Percentiles rank a stretch among this genome's conserved stretches.
Evolutionary conservation across 2,888 invertebrate genomes (phyloP).

Genomic region (Phortica okadai): DNA sequence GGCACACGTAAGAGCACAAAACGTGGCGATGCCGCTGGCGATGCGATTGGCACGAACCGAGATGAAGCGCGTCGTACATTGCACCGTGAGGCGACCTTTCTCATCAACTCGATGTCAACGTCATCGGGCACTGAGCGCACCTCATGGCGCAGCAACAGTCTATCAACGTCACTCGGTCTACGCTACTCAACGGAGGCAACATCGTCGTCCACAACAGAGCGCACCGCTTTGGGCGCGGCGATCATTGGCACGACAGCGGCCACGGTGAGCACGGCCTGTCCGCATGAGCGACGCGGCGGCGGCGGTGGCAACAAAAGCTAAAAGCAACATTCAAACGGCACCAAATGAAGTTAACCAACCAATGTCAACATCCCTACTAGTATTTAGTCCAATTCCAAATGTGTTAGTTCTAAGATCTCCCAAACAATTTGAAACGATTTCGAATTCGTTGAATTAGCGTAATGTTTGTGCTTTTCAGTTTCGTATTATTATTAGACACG

Average conservation of each 20-base stretch:
- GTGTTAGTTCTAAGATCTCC: slow-evolving; percentile 1
- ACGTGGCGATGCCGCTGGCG: slow-evolving; percentile 33
- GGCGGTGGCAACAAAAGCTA: slow-evolving; percentile 43
- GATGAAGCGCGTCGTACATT: slow-evolving; percentile 55
- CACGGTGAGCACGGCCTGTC: slow-evolving; percentile 64
- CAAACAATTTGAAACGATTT: not conserved
- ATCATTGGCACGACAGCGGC: slow-evolving; percentile 68
- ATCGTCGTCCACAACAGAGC: slow-evolving; percentile 43
- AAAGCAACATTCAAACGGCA: slow-evolving; percentile 35
- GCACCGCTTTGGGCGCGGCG: slow-evolving; percentile 62
- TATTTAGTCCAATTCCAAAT: slow-evolving; percentile 58
- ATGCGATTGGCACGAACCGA: not conserved
- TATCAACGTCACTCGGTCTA: slow-evolving; percentile 60
- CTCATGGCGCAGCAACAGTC: slow-evolving; percentile 67
- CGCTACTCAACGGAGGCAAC: slow-evolving; percentile 42
- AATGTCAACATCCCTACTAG: slow-evolving; percentile 29
- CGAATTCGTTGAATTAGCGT: not conserved
- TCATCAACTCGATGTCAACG: slow-evolving; percentile 69
- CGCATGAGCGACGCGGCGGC: slow-evolving; percentile 53
- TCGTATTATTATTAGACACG: slow-evolving; percentile 35
- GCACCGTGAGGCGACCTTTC: slow-evolving; percentile 66
- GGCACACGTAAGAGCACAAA: slow-evolving; percentile 41
- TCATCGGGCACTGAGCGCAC: slow-evolving; percentile 71
- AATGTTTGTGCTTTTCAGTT: not conserved
- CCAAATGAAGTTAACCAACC: slow-evolving; percentile 37